Percentiles rank a stretch among this genome's conserved stretches.
Conservation (phyloP, 1,140 invertebrate genomes). For the Cotesia chilonis region DNA sequence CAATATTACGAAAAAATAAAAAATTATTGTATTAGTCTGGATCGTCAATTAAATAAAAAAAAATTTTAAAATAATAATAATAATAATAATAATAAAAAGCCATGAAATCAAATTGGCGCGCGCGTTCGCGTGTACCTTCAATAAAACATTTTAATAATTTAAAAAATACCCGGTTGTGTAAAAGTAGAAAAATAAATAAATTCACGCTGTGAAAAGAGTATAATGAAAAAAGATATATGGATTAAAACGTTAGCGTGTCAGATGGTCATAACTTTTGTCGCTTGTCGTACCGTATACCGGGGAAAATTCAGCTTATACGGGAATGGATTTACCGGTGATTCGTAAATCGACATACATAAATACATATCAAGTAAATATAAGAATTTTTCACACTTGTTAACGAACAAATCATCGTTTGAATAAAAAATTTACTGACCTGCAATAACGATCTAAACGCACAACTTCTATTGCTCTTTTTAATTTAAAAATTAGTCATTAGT, state of each 20-base stretch:
- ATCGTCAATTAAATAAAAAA: too few relatives aligned
- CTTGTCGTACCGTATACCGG: slow-evolving; percentile 30
- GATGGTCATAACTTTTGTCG: slow-evolving; percentile 45
- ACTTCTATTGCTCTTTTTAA: too few relatives aligned
- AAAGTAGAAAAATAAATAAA: neutral
- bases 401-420: too few relatives aligned
- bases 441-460: too few relatives aligned
- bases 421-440: too few relatives aligned
- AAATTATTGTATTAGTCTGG: too few relatives aligned
- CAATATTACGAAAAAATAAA: too few relatives aligned
- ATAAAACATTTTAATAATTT: neutral
- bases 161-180: too few relatives aligned
- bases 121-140: slow-evolving; percentile 2
- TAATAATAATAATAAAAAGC: neutral
- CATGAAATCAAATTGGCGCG: neutral
- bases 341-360: neutral
- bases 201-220: neutral
- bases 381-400: too few relatives aligned
- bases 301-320: slow-evolving; percentile 17
- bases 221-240: slow-evolving; percentile 20
- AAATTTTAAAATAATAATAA: too few relatives aligned
- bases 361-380: neutral
- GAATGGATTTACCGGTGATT: slow-evolving; percentile 36
- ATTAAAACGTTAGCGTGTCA: slow-evolving; percentile 43
- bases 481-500: too few relatives aligned